phyloP scores from a whole-genome alignment of 1,140 invertebrate genomes.

The Drosophila chauvacae region DNA sequence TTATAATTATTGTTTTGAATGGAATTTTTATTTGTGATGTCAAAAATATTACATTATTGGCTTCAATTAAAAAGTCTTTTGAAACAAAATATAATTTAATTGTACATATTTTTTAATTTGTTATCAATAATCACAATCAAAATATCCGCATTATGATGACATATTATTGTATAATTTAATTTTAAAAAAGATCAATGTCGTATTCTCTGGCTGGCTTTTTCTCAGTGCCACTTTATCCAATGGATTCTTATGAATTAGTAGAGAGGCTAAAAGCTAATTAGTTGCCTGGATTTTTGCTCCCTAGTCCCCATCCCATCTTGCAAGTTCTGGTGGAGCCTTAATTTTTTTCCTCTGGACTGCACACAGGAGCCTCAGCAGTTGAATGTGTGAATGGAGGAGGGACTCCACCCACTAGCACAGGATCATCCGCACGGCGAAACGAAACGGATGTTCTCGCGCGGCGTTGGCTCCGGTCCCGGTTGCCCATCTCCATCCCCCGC shows the following conservation, averaged over 20 bases:
- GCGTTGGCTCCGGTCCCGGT: constrained; percentile 49
- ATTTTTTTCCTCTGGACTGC: constrained; percentile 54
- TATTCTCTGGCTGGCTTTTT: not conserved
- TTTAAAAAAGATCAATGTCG: not conserved
- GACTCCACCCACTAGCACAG: constrained; percentile 23
- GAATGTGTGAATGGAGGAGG: constrained; percentile 15
- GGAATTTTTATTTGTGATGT: not conserved
- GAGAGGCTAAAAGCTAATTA: constrained; percentile 76
- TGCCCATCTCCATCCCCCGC: constrained; percentile 3
- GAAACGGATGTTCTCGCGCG: constrained; percentile 71
- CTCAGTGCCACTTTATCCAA: constrained; percentile 13
- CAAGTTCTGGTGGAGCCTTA: constrained; percentile 44
- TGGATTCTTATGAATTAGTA: constrained; percentile 61
- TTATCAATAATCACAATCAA: not conserved
- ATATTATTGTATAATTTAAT: not conserved
- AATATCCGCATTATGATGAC: too few species aligned
- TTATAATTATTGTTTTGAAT: not conserved
- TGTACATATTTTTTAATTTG: too few species aligned
- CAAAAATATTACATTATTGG: not conserved
- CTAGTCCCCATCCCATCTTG: not conserved
- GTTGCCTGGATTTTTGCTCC: constrained; percentile 40
- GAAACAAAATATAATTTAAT: too few species aligned
- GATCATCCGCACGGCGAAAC: constrained; percentile 71
- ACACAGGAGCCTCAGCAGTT: constrained; percentile 39
- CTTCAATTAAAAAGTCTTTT: not conserved